phyloP scores from a whole-genome alignment of 1,140 invertebrate genomes.

The Solenopsis invicta region DNA sequence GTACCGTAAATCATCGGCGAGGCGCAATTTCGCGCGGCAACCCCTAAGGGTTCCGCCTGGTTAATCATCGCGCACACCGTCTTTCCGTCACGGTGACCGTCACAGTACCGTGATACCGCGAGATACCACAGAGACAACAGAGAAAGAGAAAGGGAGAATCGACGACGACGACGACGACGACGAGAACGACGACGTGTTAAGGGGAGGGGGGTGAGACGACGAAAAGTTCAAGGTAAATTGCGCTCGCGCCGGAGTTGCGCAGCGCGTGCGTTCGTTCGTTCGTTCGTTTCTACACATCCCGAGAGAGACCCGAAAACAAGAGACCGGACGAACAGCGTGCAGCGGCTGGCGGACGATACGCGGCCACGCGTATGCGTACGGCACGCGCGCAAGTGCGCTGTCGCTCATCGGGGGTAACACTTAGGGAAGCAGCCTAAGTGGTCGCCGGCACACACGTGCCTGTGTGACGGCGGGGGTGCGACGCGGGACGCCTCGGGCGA shows the following conservation, averaged over 20 bases:
- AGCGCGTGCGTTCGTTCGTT: no score
- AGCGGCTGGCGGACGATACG: constrained; percentile 55
- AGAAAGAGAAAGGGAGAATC: constrained; percentile 5
- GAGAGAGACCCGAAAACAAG: not conserved
- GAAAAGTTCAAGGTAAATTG: not conserved
- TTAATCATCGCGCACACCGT: constrained; percentile 22
- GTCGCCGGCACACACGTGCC: constrained; percentile 43
- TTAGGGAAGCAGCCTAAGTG: constrained; percentile 38
- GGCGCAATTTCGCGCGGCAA: constrained; percentile 48
- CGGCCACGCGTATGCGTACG: constrained; percentile 51
- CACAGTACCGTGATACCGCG: constrained; percentile 16
- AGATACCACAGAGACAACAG: constrained; percentile 14
- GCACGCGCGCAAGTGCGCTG: constrained; percentile 38
- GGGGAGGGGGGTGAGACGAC: not conserved
- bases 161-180: no score
- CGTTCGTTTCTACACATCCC: not conserved
- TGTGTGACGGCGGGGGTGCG: constrained; percentile 45
- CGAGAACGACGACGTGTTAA: not conserved
- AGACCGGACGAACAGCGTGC: not conserved
- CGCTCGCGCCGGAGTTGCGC: no score
- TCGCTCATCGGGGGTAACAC: constrained; percentile 55
- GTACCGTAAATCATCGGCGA: constrained; percentile 56
- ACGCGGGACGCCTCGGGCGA: constrained; percentile 39
- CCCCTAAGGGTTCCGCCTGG: constrained; percentile 48
- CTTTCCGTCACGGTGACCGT: constrained; percentile 55